Percentiles rank a stretch among this genome's conserved stretches.
These are phyloP conservation scores for Eupeodes corollae DNA, from an alignment of 1,140 invertebrate species.

Conservation along the genomic window DNA sequence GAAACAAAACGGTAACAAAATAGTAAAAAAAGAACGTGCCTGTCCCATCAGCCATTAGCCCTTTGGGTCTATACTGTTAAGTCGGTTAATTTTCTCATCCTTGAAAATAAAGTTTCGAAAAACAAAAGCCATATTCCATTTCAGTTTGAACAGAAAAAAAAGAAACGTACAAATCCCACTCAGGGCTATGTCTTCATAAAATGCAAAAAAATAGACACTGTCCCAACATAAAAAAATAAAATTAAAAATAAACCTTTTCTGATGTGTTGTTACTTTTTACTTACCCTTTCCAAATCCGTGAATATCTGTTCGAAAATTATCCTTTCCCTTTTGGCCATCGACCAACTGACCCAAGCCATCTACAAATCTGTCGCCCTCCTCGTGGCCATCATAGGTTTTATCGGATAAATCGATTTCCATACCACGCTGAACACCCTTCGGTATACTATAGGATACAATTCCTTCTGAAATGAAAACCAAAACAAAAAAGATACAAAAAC, in stretches of 20 bases:
- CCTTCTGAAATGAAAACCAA: constrained; percentile 54
- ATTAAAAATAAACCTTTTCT: background rate
- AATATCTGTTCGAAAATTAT: constrained; percentile 67
- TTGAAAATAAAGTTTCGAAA: background rate
- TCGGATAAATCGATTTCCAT: constrained; percentile 78
- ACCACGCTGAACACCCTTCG: constrained; percentile 70
- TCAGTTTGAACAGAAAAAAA: background rate
- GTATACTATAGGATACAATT: constrained; percentile 70
- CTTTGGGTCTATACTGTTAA: background rate
- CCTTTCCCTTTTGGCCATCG: constrained; percentile 71
- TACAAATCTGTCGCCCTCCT: constrained; percentile 55
- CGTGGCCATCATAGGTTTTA: constrained; percentile 82
- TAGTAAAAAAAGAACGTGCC: background rate
- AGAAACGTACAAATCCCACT: background rate
- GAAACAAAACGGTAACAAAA: background rate
- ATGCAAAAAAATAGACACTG: background rate
- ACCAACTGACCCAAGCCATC: constrained; percentile 83
- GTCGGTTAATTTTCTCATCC: background rate
- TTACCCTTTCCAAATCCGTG: constrained; percentile 59
- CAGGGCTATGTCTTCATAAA: background rate
- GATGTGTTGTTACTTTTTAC: constrained; percentile 3
- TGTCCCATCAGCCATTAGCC: background rate
- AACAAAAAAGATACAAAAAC: constrained; percentile 7
- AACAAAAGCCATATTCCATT: background rate
- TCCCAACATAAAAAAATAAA: background rate